Conservation (phyloP, 2,113 vertebrate species). For the Megaleporinus macrocephalus region DNA sequence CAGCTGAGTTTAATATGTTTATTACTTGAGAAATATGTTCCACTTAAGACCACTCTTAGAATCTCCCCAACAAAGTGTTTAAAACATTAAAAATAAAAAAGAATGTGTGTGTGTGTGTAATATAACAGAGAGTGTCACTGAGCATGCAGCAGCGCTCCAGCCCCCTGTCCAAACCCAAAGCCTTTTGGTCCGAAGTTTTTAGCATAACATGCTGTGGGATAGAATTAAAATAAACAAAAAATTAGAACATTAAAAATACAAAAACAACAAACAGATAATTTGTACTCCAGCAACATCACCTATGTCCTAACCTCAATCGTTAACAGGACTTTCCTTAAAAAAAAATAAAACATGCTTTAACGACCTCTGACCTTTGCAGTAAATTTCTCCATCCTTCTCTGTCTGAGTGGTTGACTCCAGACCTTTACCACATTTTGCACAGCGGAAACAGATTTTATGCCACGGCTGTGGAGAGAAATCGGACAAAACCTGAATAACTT, state of each 20-base stretch:
- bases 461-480: constrained; percentile 79
- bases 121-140: constrained; percentile 66
- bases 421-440: constrained; percentile 95
- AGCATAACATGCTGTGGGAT: constrained; percentile 85
- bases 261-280: too few relatives aligned
- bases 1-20: too few relatives aligned
- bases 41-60: too few relatives aligned
- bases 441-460: constrained; percentile 97
- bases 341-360: too few relatives aligned
- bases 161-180: constrained; percentile 91
- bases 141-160: constrained; percentile 84
- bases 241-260: background rate
- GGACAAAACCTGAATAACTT: too few relatives aligned
- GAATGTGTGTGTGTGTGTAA: too few relatives aligned
- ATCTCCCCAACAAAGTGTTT: too few relatives aligned
- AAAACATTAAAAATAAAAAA: too few relatives aligned
- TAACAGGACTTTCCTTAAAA: too few relatives aligned
- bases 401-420: constrained; percentile 96
- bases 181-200: constrained; percentile 96
- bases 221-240: background rate
- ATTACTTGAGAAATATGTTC: too few relatives aligned
- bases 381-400: constrained; percentile 97
- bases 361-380: constrained; percentile 89
- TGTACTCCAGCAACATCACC: background rate
- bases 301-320: too few relatives aligned